Conservation (phyloP, 2,797 vertebrate species). For the Brachyalestes nurse region DNA sequence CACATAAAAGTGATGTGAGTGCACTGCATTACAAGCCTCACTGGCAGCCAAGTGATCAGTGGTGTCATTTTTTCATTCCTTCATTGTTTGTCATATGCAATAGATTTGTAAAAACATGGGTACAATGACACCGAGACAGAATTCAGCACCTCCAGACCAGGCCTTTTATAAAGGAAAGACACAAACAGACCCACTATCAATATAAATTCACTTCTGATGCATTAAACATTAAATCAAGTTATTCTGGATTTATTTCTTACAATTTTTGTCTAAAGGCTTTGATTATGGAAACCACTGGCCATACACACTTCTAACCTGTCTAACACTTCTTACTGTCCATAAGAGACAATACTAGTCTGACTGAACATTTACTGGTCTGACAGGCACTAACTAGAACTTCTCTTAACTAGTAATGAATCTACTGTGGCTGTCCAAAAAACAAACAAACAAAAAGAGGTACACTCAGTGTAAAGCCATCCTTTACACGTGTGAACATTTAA, state of each 20-base stretch:
- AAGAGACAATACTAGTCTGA: neutral
- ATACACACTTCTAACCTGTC: constrained; percentile 8
- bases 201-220: neutral
- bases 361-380: neutral
- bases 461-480: too few species aligned
- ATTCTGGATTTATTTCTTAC: too few species aligned
- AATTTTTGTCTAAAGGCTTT: too few species aligned
- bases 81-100: neutral
- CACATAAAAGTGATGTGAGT: neutral
- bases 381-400: neutral
- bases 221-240: neutral
- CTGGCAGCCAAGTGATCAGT: constrained; percentile 1
- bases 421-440: too few species aligned
- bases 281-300: too few species aligned
- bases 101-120: neutral
- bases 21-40: too few species aligned
- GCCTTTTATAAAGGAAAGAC: neutral
- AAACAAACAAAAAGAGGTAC: too few species aligned
- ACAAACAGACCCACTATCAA: too few species aligned
- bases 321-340: neutral
- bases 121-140: neutral
- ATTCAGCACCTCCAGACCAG: neutral
- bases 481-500: too few species aligned
- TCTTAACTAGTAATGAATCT: neutral
- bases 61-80: constrained; percentile 24